Base-by-base conservation (phyloP, 2,888 invertebrate genomes). In the Metopia argyrocephala region DNA sequence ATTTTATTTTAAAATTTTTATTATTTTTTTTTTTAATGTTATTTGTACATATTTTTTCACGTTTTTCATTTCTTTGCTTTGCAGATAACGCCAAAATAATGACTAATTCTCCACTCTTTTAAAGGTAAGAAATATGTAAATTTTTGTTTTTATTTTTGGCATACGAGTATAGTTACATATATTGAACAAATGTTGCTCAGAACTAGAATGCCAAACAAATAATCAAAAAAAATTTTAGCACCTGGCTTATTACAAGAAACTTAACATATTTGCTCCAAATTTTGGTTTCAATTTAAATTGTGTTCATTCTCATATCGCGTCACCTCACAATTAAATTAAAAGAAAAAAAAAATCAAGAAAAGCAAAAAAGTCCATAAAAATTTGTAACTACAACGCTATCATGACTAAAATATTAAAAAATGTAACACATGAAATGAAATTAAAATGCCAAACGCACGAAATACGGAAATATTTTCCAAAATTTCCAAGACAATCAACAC, bases 71-170 rank as follows among this genome's bases (percentile, higher is more conserved):
- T 65, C 57, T 12, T 18, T 62, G 1, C 48, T 64, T 76, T 76
- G 18, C 74, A 81, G 80, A 76, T 52, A 50, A 64, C 18, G 57
- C 12, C 3, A 12, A 62, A 71, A 76, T 64, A 68, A 80, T 76
- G 74, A 46, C 15, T 57, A 48, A 28, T 65, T 48, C 25, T 38
- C 27, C 45, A 27, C 54, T 56, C 28, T 27, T 38, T 56, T 64
- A 54, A 66, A 81, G 78, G 81, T 81, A 74, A 81, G 81, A 54
- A 18, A 38, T 20, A 27, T 21, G 12, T 6, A 61, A 25, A 52
- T 3, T 28, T 12, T 25, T 20, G n/a, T 15, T 48, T 18, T 21
- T 18, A 46, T 46, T 23, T 23, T 62, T 50, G n/a, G 31, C 54
- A 38, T 15, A n/a, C n/a, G n/a, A n/a, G n/a, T n/a, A n/a, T n/a